Conservation (phyloP, 2,797 vertebrate genomes). For the Labeo calbasu region DNA sequence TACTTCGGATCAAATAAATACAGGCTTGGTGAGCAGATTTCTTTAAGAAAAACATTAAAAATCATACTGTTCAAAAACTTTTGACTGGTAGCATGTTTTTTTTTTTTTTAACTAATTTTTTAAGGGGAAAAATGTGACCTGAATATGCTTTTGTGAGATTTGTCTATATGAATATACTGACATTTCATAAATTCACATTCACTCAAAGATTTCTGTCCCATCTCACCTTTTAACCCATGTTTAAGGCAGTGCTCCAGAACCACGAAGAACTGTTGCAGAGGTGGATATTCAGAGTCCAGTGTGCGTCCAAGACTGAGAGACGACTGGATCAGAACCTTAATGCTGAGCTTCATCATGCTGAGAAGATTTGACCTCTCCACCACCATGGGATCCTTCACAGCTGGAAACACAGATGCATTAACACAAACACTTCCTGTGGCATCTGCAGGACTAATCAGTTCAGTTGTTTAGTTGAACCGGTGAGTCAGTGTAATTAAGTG, state of each 20-base stretch:
- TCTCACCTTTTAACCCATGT: slow-evolving; percentile 94
- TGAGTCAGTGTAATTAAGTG: neutral
- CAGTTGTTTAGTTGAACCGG: neutral
- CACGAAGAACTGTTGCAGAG: slow-evolving; percentile 96
- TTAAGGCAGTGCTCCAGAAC: slow-evolving; percentile 97
- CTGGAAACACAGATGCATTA: slow-evolving; percentile 55
- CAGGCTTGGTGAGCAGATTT: too few relatives aligned
- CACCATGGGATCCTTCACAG: slow-evolving; percentile 79
- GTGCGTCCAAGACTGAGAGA: slow-evolving; percentile 92
- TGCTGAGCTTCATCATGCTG: slow-evolving; percentile 97
- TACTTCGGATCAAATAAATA: too few relatives aligned
- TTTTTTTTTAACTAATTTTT: neutral
- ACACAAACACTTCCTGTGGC: slow-evolving; percentile 14
- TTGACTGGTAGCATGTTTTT: too few relatives aligned
- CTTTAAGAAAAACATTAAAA: too few relatives aligned
- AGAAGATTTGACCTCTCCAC: slow-evolving; percentile 94
- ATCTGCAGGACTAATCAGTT: slow-evolving; percentile 6
- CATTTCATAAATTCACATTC: neutral
- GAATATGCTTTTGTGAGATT: neutral
- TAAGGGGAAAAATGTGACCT: neutral
- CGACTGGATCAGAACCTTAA: slow-evolving; percentile 95
- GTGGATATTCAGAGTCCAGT: slow-evolving; percentile 92
- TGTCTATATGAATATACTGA: neutral
- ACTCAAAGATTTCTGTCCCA: neutral
- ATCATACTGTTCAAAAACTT: too few relatives aligned